These are phyloP conservation scores for Oligia fasciuncula DNA, from an alignment of 2,888 invertebrate genomes.

Conservation along the genomic window DNA sequence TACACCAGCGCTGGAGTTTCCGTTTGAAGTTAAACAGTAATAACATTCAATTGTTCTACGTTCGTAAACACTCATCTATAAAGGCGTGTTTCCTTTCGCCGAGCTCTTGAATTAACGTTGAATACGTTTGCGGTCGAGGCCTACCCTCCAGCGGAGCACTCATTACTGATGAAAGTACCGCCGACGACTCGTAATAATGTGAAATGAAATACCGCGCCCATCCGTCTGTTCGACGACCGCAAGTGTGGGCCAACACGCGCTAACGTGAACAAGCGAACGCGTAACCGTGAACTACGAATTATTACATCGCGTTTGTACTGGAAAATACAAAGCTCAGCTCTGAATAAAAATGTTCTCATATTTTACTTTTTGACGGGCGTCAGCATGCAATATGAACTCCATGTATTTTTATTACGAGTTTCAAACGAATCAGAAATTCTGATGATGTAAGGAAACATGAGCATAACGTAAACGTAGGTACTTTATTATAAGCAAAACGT, in stretches of 20 bases:
- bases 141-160: slow-evolving; percentile 75
- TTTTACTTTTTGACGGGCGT: slow-evolving; percentile 46
- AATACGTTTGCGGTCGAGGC: slow-evolving; percentile 78
- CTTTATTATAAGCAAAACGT: slow-evolving; percentile 1
- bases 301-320: slow-evolving; percentile 61
- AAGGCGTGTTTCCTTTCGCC: slow-evolving; percentile 60
- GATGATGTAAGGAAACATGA: slow-evolving; percentile 29
- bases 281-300: slow-evolving; percentile 83
- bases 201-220: slow-evolving; percentile 83
- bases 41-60: slow-evolving; percentile 65
- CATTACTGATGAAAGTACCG: slow-evolving; percentile 85
- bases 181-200: slow-evolving; percentile 80
- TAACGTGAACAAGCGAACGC: slow-evolving; percentile 75
- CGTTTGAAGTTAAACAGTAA: slow-evolving; percentile 53
- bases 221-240: slow-evolving; percentile 81
- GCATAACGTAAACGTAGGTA: slow-evolving; percentile 1
- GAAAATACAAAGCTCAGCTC: slow-evolving; percentile 62
- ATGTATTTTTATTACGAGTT: slow-evolving; percentile 47
- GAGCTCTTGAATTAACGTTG: slow-evolving; percentile 73
- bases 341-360: slow-evolving; percentile 61
- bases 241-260: slow-evolving; percentile 73
- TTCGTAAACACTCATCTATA: slow-evolving; percentile 53
- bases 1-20: slow-evolving; percentile 56
- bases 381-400: slow-evolving; percentile 35
- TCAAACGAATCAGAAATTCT: slow-evolving; percentile 20